These are phyloP conservation scores for Pseudocheirus occidentalis DNA, from an alignment of 2,797 vertebrate genomes.

Conservation along the genomic window DNA sequence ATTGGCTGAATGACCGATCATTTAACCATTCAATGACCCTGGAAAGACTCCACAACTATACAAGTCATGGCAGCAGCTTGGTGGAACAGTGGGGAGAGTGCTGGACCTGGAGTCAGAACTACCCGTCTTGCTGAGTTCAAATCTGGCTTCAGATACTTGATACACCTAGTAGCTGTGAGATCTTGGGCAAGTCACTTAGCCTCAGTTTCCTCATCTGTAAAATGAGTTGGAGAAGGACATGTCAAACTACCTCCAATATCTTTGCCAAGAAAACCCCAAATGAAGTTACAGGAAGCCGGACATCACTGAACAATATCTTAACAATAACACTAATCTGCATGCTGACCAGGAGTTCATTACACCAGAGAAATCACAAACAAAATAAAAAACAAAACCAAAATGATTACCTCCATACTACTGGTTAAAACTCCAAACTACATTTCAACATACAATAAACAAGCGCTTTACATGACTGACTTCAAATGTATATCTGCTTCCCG, in stretches of 20 bases:
- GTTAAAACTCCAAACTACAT: background rate
- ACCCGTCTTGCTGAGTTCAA: background rate
- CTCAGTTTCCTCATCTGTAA: background rate
- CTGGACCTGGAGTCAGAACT: background rate
- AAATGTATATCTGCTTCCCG: background rate
- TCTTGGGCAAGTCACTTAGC: background rate
- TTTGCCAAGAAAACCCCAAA: background rate
- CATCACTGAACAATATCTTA: background rate
- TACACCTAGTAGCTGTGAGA: background rate
- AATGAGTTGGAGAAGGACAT: background rate
- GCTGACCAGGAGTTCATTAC: background rate
- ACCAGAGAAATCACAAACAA: background rate
- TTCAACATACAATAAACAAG: background rate
- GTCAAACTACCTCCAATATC: background rate
- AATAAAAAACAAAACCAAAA: background rate
- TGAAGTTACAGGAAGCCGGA: background rate
- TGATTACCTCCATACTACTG: background rate
- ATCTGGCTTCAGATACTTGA: background rate
- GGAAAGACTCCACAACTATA: background rate
- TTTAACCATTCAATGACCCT: background rate
- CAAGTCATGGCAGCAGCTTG: background rate
- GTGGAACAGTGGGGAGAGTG: background rate
- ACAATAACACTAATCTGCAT: background rate
- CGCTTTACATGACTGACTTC: background rate
- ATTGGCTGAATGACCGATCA: background rate